phyloP scores from a whole-genome alignment of 1,140 invertebrate genomes.

The Drosophila gunungcola region DNA sequence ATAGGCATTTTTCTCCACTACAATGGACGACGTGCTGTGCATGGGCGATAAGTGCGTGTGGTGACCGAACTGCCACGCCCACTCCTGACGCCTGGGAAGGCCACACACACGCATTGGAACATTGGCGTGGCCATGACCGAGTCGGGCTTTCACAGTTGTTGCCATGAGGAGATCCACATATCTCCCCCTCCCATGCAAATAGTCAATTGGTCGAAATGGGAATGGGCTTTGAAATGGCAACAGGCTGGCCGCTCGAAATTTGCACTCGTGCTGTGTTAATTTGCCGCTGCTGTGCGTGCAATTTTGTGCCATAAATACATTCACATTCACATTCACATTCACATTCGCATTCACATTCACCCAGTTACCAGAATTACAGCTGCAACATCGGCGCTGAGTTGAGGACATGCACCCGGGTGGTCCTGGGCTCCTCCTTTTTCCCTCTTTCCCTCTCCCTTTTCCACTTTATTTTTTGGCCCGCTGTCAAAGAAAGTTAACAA shows the following conservation, averaged over 20 bases:
- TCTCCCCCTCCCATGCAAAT: conserved; percentile 48
- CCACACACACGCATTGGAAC: conserved; percentile 5
- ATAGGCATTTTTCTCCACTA: conserved; percentile 80
- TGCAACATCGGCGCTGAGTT: conserved; percentile 33
- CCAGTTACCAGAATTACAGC: conserved; percentile 14
- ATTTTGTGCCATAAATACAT: conserved; percentile 78
- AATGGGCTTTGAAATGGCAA: conserved; percentile 47
- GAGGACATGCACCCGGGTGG: conserved; percentile 56
- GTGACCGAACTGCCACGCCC: conserved; percentile 56
- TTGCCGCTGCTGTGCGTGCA: conserved; percentile 77
- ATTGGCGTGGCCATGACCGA: conserved; percentile 71
- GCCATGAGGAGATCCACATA: conserved; percentile 18
- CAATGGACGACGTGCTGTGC: conserved; percentile 68
- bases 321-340: conserved; percentile 8
- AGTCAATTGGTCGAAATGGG: conserved; percentile 62
- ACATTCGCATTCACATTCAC: conserved; percentile 23
- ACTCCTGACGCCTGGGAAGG: conserved; percentile 8
- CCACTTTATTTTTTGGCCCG: conserved; percentile 57
- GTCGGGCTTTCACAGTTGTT: conserved; percentile 42
- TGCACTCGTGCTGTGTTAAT: conserved; percentile 74
- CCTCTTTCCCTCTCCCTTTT: background rate
- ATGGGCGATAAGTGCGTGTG: conserved; percentile 74
- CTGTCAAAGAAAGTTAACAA: conserved; percentile 82
- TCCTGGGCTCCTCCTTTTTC: conserved; percentile 12
- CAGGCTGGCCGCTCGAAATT: conserved; percentile 54